These are phyloP conservation scores for Drosophila paramelanica DNA, from an alignment of 2,888 invertebrate species.

Conservation along the genomic window DNA sequence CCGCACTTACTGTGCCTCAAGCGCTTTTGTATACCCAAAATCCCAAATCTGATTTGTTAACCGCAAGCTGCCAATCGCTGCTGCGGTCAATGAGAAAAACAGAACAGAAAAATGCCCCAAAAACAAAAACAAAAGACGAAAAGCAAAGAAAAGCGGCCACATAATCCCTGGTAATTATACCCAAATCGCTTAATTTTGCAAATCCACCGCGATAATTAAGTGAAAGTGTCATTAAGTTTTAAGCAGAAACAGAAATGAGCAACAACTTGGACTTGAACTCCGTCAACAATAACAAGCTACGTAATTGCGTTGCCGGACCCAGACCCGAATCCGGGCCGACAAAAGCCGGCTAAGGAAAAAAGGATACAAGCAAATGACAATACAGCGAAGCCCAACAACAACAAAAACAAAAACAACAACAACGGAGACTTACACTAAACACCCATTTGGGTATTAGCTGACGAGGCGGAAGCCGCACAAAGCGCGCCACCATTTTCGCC, in stretches of 20 bases:
- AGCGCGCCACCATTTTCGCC: constrained; percentile 77
- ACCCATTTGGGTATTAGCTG: constrained; percentile 80
- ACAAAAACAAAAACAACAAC: constrained; percentile 20
- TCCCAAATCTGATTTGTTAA: constrained; percentile 53
- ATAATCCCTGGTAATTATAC: constrained; percentile 74
- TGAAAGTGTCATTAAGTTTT: constrained; percentile 80
- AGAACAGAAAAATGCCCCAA: background rate
- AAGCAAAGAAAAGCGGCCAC: constrained; percentile 25
- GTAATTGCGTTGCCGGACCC: constrained; percentile 64
- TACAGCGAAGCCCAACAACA: constrained; percentile 35
- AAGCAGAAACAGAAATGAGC: constrained; percentile 68
- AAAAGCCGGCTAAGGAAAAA: constrained; percentile 58
- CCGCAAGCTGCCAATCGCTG: constrained; percentile 45
- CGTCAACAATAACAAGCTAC: constrained; percentile 75
- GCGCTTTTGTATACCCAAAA: constrained; percentile 19
- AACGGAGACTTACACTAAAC: constrained; percentile 76
- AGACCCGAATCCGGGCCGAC: constrained; percentile 40
- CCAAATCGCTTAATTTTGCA: constrained; percentile 81
- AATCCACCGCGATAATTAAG: constrained; percentile 80
- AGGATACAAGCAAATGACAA: constrained; percentile 53
- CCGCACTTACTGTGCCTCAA: constrained; percentile 8
- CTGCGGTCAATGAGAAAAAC: constrained; percentile 19
- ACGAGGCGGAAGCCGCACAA: constrained; percentile 73
- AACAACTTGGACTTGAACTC: constrained; percentile 50
- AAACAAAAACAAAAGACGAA: constrained; percentile 6